These are phyloP conservation scores for Notolepis coatsorum DNA, from an alignment of 2,797 vertebrate genomes.

Conservation along the genomic window DNA sequence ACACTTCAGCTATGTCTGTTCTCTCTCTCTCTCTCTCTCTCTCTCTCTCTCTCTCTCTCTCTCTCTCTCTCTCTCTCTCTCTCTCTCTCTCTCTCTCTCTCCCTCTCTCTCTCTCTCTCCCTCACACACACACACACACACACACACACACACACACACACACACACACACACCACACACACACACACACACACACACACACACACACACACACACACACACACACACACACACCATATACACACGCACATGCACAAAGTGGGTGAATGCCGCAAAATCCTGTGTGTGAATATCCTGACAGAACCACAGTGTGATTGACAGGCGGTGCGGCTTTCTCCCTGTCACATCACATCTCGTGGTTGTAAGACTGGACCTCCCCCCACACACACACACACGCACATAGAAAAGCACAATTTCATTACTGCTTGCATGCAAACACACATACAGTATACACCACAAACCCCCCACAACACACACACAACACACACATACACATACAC, in stretches of 20 bases:
- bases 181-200: not conserved
- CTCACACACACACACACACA: no score
- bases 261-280: not conserved
- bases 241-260: conserved; percentile 11
- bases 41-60: no score
- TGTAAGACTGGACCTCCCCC: not conserved
- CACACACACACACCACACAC: not conserved
- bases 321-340: not conserved
- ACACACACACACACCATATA: not conserved
- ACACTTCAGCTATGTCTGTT: no score
- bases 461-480: not conserved
- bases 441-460: not conserved
- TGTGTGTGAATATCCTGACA: not conserved
- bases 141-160: no score
- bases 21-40: no score
- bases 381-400: conserved; percentile 8
- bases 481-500: conserved; percentile 1
- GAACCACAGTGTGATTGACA: not conserved
- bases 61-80: no score
- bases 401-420: not conserved
- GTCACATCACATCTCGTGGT: not conserved
- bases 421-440: conserved; percentile 12
- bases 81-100: no score
- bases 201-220: conserved; percentile 13
- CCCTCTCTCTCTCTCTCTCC: no score